Evolutionary conservation across 1,140 invertebrate genomes (phyloP).

Genomic region (Solenopsis fugax): DNA sequence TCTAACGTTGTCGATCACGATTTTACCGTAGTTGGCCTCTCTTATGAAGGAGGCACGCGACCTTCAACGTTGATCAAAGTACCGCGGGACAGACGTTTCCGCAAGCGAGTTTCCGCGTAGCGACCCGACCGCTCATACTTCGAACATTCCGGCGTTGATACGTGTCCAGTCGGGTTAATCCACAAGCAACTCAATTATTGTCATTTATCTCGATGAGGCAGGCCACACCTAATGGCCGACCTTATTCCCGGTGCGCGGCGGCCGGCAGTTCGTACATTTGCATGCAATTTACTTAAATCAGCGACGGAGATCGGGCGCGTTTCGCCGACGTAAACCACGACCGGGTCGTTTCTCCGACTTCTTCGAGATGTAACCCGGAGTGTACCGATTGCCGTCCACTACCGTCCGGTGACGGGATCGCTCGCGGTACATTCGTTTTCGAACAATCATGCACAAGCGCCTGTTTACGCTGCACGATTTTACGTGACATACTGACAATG

Average conservation of each 20-base stretch:
- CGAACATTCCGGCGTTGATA: constrained; percentile 51
- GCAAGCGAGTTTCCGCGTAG: constrained; percentile 55
- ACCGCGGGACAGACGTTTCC: constrained; percentile 11
- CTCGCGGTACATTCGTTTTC: constrained; percentile 68
- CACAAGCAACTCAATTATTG: constrained; percentile 70
- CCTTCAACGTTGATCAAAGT: constrained; percentile 54
- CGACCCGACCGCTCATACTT: constrained; percentile 4
- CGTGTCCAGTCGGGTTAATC: constrained; percentile 63
- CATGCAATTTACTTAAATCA: constrained; percentile 80
- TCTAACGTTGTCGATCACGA: constrained; percentile 33
- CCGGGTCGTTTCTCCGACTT: constrained; percentile 64
- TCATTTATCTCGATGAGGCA: constrained; percentile 71
- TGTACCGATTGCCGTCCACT: constrained; percentile 47
- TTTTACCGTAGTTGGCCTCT: background rate
- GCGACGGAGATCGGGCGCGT: constrained; percentile 59
- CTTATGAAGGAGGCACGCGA: constrained; percentile 9
- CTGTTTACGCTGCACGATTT: background rate
- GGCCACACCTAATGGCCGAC: constrained; percentile 72
- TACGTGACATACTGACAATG: background rate
- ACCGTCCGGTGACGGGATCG: constrained; percentile 67
- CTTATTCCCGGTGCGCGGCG: constrained; percentile 73
- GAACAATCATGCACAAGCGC: constrained; percentile 62
- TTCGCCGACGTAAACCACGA: constrained; percentile 73
- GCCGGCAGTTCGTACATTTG: constrained; percentile 75
- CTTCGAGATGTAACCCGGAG: constrained; percentile 65